Base-by-base conservation (phyloP, 2,888 invertebrate species). In the Synergus japonicus region DNA sequence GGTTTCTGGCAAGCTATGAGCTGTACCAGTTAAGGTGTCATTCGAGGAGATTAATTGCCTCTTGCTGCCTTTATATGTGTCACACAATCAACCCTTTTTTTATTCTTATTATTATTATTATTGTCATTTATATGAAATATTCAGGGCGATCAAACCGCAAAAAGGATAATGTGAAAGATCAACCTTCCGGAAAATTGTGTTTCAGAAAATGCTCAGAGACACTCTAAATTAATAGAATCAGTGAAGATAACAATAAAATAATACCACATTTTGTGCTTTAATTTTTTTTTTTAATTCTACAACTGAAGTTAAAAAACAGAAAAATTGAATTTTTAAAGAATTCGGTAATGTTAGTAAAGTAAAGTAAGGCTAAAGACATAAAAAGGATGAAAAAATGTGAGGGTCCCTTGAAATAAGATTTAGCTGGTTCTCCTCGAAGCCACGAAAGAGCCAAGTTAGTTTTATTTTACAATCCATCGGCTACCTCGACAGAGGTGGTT, bases 401-500 rank as follows among this genome's bases (percentile, higher is more conserved):
- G 86, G 87, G 86, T 87, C 89, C 87, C 87, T 86, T 86, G 88
- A 88, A 92, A 92, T 92, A 89, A 91, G 91, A 91, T 92, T 92
- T 91, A 88, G 87, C 86, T 83, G 85, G 85, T 67, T 88, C 86
- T 85, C 86, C 88, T 84, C 86, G 86, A 85, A 86, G 85, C 86
- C 88, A 89, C 88, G 89, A 90, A 90, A 91, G 87, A 90, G 91
- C 89, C 89, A 90, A 92, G 91, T 91, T 91, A 91, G 92, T 92
- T 92, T 92, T 92, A 92, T 92, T 92, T 92, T 91, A 92, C 92
- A 92, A 91, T 90, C 91, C 92, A 92, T 92, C 92, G 91, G 87
- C 86, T 87, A 81, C 85, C 80, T 82, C 82, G 84, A 83, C 85
- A 85, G 81, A 85, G 86, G 86, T 88, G 88, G 88, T 85, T 86